Conservation (phyloP, 2,888 invertebrate genomes). For the Rapana venosa region DNA sequence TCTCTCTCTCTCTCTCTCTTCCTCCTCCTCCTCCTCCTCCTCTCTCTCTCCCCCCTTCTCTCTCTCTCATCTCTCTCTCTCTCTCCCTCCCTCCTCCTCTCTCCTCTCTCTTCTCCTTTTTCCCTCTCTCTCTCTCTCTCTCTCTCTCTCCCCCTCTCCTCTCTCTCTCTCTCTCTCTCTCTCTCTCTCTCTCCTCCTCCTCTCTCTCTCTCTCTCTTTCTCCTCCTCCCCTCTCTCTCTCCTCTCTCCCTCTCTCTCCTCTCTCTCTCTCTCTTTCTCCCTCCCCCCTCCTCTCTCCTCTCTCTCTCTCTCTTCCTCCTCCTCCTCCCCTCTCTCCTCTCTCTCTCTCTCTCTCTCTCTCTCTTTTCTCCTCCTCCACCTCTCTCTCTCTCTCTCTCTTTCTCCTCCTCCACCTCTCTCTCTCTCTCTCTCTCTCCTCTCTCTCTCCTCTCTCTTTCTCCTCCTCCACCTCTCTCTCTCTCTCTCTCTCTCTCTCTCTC, state of each 20-base stretch:
- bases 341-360: too few relatives aligned
- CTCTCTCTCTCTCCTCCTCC: background rate
- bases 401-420: too few relatives aligned
- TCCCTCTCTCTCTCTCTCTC: background rate
- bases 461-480: background rate
- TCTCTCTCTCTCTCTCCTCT: background rate
- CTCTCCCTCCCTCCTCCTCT: background rate
- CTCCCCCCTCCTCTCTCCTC: too few relatives aligned
- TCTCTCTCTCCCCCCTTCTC: background rate
- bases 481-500: too few relatives aligned
- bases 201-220: background rate
- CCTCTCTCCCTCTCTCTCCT: background rate
- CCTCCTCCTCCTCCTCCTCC: background rate
- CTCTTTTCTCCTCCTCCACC: too few relatives aligned
- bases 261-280: constrained; percentile 12
- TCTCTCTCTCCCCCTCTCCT: constrained; percentile 10
- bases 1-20: background rate
- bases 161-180: background rate
- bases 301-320: background rate
- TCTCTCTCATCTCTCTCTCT: background rate
- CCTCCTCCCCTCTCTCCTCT: too few relatives aligned
- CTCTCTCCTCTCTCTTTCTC: constrained; percentile 12
- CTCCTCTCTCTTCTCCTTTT: background rate
- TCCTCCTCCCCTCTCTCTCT: background rate
- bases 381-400: too few relatives aligned